Percentiles rank a stretch among this genome's conserved stretches.
These are phyloP conservation scores for Pollenia labialis DNA, from an alignment of 2,888 invertebrate genomes.

Conservation along the genomic window DNA sequence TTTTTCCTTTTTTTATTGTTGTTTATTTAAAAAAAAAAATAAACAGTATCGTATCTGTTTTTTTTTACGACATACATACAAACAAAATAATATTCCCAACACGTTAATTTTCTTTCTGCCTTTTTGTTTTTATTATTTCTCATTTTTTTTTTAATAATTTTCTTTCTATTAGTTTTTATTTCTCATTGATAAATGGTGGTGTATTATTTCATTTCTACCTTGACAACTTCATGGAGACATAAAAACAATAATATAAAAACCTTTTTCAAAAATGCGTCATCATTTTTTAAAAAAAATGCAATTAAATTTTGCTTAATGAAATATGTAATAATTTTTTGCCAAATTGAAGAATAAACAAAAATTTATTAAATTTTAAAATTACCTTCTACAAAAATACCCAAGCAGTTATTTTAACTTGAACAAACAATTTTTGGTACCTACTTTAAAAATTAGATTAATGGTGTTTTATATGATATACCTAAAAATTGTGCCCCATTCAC, in stretches of 20 bases:
- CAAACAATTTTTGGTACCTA: no score
- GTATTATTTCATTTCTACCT: conserved; percentile 23
- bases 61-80: conserved; percentile 1
- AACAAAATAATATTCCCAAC: conserved; percentile 7
- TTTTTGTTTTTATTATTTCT: neutral
- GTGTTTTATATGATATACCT: no score
- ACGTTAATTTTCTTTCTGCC: neutral
- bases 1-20: neutral
- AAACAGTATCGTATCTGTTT: conserved; percentile 11
- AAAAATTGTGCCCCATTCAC: no score
- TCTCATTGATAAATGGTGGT: conserved; percentile 10
- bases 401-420: no score
- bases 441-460: no score
- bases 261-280: conserved; percentile 29
- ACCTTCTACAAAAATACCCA: no score
- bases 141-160: conserved; percentile 1
- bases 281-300: conserved; percentile 11
- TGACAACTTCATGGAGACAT: conserved; percentile 9
- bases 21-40: neutral
- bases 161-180: neutral
- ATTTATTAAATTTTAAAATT: no score
- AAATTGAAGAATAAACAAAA: no score
- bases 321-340: neutral
- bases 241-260: neutral
- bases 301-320: neutral